A percentile compares a stretch with the other conserved stretches of the same genome.
Conservation (phyloP, 2,797 vertebrate species). For the Dicrostonyx torquatus region DNA sequence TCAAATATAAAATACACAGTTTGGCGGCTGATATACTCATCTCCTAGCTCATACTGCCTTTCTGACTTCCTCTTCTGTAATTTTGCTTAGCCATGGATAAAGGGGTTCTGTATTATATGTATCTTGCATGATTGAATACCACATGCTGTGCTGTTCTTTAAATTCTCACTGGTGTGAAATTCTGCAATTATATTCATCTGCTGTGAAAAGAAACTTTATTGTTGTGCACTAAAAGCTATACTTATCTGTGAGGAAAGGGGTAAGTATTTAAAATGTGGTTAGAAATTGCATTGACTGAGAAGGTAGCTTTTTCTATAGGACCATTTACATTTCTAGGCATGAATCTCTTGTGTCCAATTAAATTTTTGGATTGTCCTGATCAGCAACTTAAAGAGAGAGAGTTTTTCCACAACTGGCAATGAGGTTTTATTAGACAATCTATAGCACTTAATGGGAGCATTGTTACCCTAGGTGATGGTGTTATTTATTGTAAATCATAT, state of each 20-base stretch:
- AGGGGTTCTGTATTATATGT: neutral
- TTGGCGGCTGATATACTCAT: neutral
- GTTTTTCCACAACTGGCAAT: neutral
- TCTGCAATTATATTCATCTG: neutral
- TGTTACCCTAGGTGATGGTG: neutral
- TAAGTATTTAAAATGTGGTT: neutral
- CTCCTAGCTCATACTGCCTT: neutral
- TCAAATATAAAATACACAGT: neutral
- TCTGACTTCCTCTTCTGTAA: neutral
- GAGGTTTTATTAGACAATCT: neutral
- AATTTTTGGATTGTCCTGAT: neutral
- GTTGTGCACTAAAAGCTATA: neutral
- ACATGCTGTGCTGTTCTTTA: neutral
- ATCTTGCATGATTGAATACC: neutral
- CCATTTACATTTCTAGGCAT: neutral
- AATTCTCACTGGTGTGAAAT: neutral
- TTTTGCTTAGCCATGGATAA: neutral
- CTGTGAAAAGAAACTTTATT: neutral
- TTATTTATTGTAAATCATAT: neutral
- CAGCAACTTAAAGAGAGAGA: neutral
- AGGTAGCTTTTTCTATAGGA: neutral
- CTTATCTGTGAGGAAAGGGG: neutral
- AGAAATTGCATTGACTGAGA: neutral
- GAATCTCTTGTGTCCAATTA: neutral
- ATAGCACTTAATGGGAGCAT: neutral